Evolutionary conservation across 1,140 invertebrate genomes (phyloP), one percentile per base, ranked within the genome.

Genomic region (Apis laboriosa): DNA sequence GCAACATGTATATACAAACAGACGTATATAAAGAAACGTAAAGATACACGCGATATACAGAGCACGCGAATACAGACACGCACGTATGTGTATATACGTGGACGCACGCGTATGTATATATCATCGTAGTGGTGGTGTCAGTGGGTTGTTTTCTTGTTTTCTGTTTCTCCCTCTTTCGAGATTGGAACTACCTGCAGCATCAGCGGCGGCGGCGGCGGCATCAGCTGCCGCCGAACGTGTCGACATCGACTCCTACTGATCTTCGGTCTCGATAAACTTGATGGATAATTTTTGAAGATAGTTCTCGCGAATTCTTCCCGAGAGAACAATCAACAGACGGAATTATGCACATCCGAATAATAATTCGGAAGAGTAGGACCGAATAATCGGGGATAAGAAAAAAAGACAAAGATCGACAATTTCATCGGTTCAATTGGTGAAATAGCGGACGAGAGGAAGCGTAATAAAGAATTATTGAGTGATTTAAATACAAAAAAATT

Each of bases 211-310:
- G 85, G 34, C 34, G 63, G 78, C 85, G 81, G 86, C 84, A 86
- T 75, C 72, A 79, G 86, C 85, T 86, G 86, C 86, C 85, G 86
- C 86, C 81, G 85, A 87, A 56, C 66, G 66, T 86, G 85, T 68
- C 64, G 61, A 79, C 19, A 77, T 53, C 66, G 68, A 85, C 55
- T 55, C 58, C 49, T 66, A 56, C 66, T 58, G 64, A 73, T 49
- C 17, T 19, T 64, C 51, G n/a, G 21, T 55, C 43, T 34, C 24
- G 56, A 51, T 60, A 55, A 74, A 72, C 34, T 53, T 15, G 49
- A 19, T 43, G 61, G 58, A 53, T 49, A 72, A 51, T 72, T 55
- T n/a, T 55, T 17, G 70, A 28, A 72, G 51, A 55, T 43, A 28
- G 15, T 34, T 63, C 24, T 28, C 7, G 24, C n/a, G 51, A 28